Percentiles rank a stretch among this genome's conserved stretches.
These are phyloP conservation scores for Paramormyrops hopkinsi DNA, from an alignment of 2,797 vertebrate genomes.

Conservation along the genomic window DNA sequence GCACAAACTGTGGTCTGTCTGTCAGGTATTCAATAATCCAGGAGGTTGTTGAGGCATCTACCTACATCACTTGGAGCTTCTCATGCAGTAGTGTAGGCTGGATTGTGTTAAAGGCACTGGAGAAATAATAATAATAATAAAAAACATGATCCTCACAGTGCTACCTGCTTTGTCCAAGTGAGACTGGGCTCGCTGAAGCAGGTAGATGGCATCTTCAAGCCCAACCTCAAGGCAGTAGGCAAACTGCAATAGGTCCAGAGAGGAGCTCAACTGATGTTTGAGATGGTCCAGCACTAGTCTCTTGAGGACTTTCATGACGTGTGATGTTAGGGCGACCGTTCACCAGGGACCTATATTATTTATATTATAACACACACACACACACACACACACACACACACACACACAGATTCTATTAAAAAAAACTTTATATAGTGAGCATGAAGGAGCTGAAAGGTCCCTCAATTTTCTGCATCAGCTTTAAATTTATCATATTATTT, in stretches of 20 bases:
- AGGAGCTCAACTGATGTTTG: neutral
- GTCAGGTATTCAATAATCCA: neutral
- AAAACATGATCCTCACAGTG: neutral
- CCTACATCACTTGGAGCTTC: neutral
- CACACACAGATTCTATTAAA: neutral
- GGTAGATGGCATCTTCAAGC: neutral
- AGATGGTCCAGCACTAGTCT: neutral
- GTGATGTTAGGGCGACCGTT: neutral
- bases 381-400: too few relatives aligned
- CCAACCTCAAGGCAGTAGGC: neutral
- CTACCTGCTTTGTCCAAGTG: neutral
- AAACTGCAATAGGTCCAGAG: neutral
- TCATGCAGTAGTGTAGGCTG: neutral
- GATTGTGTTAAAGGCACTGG: neutral
- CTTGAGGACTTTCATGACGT: neutral
- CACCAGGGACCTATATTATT: neutral
- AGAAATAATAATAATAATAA: neutral
- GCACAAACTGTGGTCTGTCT: neutral
- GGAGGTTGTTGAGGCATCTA: neutral
- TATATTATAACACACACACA: neutral
- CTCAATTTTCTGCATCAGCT: neutral
- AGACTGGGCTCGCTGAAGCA: neutral
- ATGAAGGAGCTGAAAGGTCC: neutral
- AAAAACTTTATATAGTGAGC: neutral
- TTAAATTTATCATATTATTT: neutral